A percentile compares a stretch with the other conserved stretches of the same genome.
Evolutionary conservation across 2,888 invertebrate species (phyloP).

Genomic region (Megaustenia siamemsis): DNA sequence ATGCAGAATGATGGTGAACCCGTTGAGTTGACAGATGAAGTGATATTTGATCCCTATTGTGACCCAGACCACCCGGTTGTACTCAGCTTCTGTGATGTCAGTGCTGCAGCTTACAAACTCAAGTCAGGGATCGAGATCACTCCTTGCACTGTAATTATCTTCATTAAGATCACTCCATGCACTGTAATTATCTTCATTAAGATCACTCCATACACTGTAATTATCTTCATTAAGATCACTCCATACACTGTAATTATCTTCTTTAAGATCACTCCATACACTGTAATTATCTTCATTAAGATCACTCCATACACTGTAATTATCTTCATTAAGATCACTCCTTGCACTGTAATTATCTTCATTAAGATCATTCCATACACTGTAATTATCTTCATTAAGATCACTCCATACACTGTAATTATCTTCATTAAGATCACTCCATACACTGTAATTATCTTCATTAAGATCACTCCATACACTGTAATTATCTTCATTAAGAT

Average conservation of each 20-base stretch:
- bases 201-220: slow-evolving; percentile 91
- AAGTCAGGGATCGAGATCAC: slow-evolving; percentile 90
- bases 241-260: slow-evolving; percentile 87
- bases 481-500: too few species aligned
- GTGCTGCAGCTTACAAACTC: slow-evolving; percentile 93
- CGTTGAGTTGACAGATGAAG: slow-evolving; percentile 57
- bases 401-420: too few species aligned
- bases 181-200: slow-evolving; percentile 82
- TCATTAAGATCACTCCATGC: slow-evolving; percentile 87
- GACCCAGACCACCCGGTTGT: slow-evolving; percentile 82
- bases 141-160: slow-evolving; percentile 87
- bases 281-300: too few species aligned
- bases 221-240: slow-evolving; percentile 82
- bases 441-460: too few species aligned
- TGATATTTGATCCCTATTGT: slow-evolving; percentile 75
- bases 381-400: too few species aligned
- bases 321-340: too few species aligned
- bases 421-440: too few species aligned
- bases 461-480: too few species aligned
- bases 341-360: too few species aligned
- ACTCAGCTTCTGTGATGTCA: slow-evolving; percentile 91
- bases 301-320: too few species aligned
- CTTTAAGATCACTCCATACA: too few species aligned
- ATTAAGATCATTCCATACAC: too few species aligned
- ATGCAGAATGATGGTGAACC: background rate